Evolutionary conservation across 2,797 vertebrate genomes (phyloP), one percentile per base, ranked within the genome.

Genomic region (Typhlichthys eigenmanni): DNA sequence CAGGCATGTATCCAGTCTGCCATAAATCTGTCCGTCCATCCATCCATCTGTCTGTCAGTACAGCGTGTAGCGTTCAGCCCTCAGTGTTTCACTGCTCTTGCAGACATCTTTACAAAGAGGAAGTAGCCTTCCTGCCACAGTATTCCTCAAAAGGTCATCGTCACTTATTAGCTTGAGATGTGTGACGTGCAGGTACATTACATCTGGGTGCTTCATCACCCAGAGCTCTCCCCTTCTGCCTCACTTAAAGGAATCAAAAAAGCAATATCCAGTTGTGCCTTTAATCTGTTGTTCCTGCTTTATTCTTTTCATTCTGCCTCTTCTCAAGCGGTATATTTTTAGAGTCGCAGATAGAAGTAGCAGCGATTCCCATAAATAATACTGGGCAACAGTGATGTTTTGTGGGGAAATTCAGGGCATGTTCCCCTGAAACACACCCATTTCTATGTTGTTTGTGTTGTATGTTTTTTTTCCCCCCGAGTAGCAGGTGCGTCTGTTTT

Each of bases 341-440:
- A 63, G 34, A 47, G 19, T 49, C 54, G 32, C 54, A 1, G 51
- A 66, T 61, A 64, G 46, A 47, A 59, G 43, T 58, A 16, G 12
- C 17, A 48, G 19, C 17, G 45, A 52, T 43, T 56, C 1, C 29
- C 47, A 57, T 62, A 50, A 48, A 48, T 62, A 79, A 68, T 9
- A 70, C 66, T 53, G 61, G 66, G 62, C 71, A 67, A 66, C 62
- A 69, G 49, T 50, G n/a, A 68, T 51, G 19, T 53, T 57, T 24
- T 29, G 58, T 46, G 32, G 47, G 56, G 62, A 64, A 6, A 58
- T 69, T 47, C 14, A 34, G 29, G 46, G 53, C 38, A 43, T 9
- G 51, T 16, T 69, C 24, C 49, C 13, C 24, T 64, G 16, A n/a
- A 55, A 70, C 50, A 59, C 67, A 64, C 69, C 83, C 57, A 57